Evolutionary conservation across 2,888 invertebrate species (phyloP), one percentile per base, ranked within the genome.

Genomic region (Scaeva pyrastri): DNA sequence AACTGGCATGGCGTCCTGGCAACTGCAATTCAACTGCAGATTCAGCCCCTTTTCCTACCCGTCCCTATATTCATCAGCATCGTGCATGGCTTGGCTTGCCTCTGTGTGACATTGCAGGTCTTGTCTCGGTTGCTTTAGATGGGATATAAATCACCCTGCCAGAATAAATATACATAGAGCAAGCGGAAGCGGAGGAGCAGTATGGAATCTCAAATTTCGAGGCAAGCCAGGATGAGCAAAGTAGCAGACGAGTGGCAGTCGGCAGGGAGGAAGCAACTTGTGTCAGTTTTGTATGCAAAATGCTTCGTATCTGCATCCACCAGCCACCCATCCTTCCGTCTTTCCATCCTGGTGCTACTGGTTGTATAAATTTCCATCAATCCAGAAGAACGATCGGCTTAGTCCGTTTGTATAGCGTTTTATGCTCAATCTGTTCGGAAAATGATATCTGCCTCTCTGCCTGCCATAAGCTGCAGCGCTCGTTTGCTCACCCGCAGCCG

Each of bases 61-160:
- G 4, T 12, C 43, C 5, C 6, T 31, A 31, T 31, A 43, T 52
- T 14, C 52, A n/a, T 26, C 23, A 52, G 23, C 14, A 52, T 52
- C 23, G 23, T 31, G 31, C 31, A 31, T 31, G 6, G 31, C n/a
- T 6, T 41, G 10, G 41, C 16, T 36, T 36, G 23, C 16, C 56
- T 56, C n/a, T 16, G 16, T 36, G 56, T 56, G 56, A 66, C 31
- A 66, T 48, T 48, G 66, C 48, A 66, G 66, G 66, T 66, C 66
- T 64, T 64, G 64, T 64, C 64, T 66, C 48, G 66, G 48, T 26
- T 66, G 66, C 64, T 16, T 16, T 64, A 48, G 66, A 19, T 36
- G 16, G 48, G 45, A 66, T 48, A 66, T 66, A 66, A 66, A 66
- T 66, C 66, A 66, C 48, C n/a, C 45, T 45, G 19, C 6, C n/a